phyloP scores from a whole-genome alignment of 2,888 invertebrate species.

The Desoria tigrina region DNA sequence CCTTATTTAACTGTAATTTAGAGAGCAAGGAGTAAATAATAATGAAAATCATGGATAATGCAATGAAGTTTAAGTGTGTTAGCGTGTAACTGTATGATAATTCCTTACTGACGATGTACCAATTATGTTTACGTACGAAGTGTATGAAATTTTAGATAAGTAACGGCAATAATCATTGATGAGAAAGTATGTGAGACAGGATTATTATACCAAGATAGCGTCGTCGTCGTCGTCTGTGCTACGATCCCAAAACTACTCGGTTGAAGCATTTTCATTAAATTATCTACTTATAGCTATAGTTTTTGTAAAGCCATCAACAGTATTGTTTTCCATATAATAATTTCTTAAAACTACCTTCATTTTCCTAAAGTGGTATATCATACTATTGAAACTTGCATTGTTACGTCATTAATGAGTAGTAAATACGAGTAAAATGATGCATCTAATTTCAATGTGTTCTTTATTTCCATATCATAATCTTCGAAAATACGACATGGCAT shows the following conservation, averaged over 20 bases:
- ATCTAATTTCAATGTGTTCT: background rate
- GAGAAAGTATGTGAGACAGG: constrained; percentile 4
- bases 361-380: background rate
- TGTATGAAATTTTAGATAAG: constrained; percentile 3
- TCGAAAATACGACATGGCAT: too few species aligned
- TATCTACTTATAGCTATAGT: constrained; percentile 14
- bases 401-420: constrained; percentile 1
- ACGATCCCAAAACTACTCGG: constrained; percentile 1
- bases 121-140: too few species aligned
- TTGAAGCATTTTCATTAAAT: constrained; percentile 3
- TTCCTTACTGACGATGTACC: too few species aligned
- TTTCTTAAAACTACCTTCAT: constrained; percentile 10
- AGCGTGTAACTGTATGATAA: too few species aligned
- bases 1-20: constrained; percentile 1
- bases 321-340: constrained; percentile 17
- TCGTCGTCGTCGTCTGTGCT: background rate
- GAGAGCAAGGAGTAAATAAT: too few species aligned
- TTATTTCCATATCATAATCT: constrained; percentile 1
- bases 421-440: constrained; percentile 8
- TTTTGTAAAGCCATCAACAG: constrained; percentile 22
- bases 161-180: constrained; percentile 17
- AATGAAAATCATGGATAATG: too few species aligned
- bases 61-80: too few species aligned
- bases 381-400: background rate
- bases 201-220: background rate